Evolutionary conservation across 2,888 invertebrate genomes (phyloP), one percentile per base, ranked within the genome.

Genomic region (Dione juno): DNA sequence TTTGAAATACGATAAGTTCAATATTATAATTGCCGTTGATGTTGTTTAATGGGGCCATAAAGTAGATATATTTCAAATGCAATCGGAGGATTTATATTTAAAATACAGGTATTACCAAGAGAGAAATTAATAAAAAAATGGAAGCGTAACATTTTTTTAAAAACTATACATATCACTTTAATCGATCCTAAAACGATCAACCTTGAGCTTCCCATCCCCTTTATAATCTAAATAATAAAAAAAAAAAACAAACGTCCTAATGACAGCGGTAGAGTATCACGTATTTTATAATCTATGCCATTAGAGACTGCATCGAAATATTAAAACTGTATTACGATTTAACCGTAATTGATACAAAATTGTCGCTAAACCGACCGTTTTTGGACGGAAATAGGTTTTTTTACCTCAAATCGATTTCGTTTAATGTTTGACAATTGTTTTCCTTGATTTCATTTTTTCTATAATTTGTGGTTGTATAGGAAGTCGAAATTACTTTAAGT

Each of bases 251-350:
- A 85, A 81, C 79, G 73, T 78, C 73, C 79, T 90, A 91, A 92
- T 91, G 83, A 87, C 77, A 81, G 83, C 76, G 86, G 90, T 83
- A 89, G 78, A 90, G 92, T n/a, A n/a, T 91, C 92, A 92, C 92
- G 92, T 91, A 80, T 72, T 75, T 76, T 77, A 80, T 87, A 86
- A 87, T 86, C 78, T 81, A 83, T 77, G 84, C 84, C 82, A 88
- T 89, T 87, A 88, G 81, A 80, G 80, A 81, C 81, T 75, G 72
- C 70, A 77, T 77, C 78, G 75, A 75, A 81, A 84, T 84, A 89
- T 90, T 89, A 88, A 89, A 88, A 85, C 85, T 82, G 84, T 88
- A 89, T 90, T 88, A 90, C 82, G 82, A 70, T 77, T 50, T 52
- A 64, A 64, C 64, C 50, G 80, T 85, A 87, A 88, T 86, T 81